Base-by-base conservation (phyloP, 2,113 vertebrate species). In the Heloderma charlesbogerti region DNA sequence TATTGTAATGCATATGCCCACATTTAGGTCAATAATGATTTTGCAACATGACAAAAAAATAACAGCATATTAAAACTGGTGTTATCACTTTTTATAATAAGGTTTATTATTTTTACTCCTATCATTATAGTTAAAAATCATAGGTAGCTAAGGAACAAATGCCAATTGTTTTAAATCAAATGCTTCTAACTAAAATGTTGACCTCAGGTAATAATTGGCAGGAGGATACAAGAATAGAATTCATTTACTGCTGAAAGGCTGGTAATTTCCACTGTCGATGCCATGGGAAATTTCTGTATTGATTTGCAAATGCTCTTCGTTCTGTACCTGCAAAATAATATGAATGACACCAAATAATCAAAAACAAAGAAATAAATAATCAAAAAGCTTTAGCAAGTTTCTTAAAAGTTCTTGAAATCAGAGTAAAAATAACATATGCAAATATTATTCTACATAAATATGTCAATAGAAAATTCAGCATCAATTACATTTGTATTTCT, bases 171-270 rank as follows among this genome's bases (percentile, higher is more conserved):
- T 88, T 71, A 87, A 71, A 27, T 74, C 78, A 91, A 51, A 66
- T 90, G 57, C 66, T 43, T 69, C 10, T 4, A 6, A 3, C 82
- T n/a, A 88, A 92, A 90, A 71, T 69, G 10, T 77, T 72, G 29
- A 43, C 91, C 77, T 40, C 54, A 84, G 74, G 63, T 40, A 89
- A 87, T 34, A 87, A 92, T 88, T 85, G 57, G 7, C 43, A 43
- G 74, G 3, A 98, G 98, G 98, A 99, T 99, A 99, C 98, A 95
- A 79, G 98, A 99, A 66, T 97, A 98, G 85, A 99, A 99, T 86
- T 98, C 98, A 74, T 98, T 99, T 67, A 98, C 96, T 20, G 98
- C 97, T 74, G 98, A 98, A 84, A 99, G 88, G 84, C 98, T 96
- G 20, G 98, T 98, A 86, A 99, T 96, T 87, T 98, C 97, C 18